phyloP scores from a whole-genome alignment of 2,113 vertebrate genomes.

The Ciconia maguari region DNA sequence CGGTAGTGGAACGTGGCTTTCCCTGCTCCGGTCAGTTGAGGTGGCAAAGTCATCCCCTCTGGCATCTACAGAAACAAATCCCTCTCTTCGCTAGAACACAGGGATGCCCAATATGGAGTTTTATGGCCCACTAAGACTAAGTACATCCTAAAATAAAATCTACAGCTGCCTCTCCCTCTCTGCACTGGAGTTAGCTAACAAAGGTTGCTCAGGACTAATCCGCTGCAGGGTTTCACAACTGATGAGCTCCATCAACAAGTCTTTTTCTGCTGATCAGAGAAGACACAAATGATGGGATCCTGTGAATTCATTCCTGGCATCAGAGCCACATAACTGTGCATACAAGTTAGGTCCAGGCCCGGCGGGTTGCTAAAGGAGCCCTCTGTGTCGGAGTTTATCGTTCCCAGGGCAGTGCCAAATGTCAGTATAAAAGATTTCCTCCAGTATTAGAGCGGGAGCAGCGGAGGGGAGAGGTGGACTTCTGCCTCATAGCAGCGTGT shows the following conservation, averaged over 20 bases:
- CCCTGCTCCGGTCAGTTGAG: not conserved
- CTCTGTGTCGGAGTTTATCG: not conserved
- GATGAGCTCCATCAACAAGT: not conserved
- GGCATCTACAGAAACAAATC: not conserved
- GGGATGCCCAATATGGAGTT: not conserved
- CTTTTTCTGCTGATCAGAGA: not conserved
- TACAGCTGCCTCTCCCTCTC: not conserved
- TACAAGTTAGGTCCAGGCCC: not conserved
- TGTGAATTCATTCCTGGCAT: not conserved
- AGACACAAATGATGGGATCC: not conserved
- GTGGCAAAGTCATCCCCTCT: not conserved
- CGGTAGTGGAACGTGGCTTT: accelerated
- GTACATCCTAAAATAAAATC: not conserved
- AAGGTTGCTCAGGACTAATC: not conserved
- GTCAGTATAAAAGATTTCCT: not conserved
- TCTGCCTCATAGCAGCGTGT: not conserved
- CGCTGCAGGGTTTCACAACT: not conserved
- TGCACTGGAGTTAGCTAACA: not conserved
- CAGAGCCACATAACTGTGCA: not conserved
- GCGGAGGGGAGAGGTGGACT: not conserved
- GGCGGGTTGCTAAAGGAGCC: not conserved
- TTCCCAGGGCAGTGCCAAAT: not conserved
- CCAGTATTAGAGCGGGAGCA: not conserved
- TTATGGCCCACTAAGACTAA: not conserved
- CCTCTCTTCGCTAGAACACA: not conserved